A percentile compares a stretch with the other conserved stretches of the same genome.
These are phyloP conservation scores for Pelobates fuscus DNA, from an alignment of 2,113 vertebrate species.

Conservation along the genomic window DNA sequence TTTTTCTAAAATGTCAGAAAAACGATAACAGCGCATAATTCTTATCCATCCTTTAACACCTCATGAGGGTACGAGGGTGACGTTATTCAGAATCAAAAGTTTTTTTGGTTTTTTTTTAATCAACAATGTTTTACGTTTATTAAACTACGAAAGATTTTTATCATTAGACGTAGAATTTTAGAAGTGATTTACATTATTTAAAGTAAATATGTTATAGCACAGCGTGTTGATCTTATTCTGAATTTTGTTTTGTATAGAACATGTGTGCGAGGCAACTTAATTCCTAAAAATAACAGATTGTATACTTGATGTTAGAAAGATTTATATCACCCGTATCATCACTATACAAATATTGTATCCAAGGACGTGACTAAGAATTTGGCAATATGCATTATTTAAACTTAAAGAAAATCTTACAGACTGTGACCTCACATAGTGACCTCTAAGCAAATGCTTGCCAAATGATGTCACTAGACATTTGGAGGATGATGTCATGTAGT, in stretches of 20 bases:
- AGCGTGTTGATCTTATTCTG: no score
- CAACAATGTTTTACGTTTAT: no score
- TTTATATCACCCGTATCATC: conserved; percentile 30
- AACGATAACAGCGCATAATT: background rate
- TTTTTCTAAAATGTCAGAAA: background rate
- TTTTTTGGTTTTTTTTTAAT: no score
- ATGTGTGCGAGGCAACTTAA: no score
- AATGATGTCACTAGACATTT: conserved; percentile 62
- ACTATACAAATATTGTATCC: conserved; percentile 46
- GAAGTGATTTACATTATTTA: no score
- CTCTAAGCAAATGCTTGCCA: conserved; percentile 68
- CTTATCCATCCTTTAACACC: no score
- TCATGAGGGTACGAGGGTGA: no score
- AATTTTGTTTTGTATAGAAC: background rate
- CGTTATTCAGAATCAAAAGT: no score
- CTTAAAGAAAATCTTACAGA: conserved; percentile 68
- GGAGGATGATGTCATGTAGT: conserved; percentile 40
- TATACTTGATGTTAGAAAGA: conserved; percentile 24
- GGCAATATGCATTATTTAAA: conserved; percentile 27
- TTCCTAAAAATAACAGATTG: background rate
- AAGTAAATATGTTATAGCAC: no score
- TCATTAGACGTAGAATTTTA: no score
- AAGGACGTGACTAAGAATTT: conserved; percentile 50
- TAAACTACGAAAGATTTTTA: no score
- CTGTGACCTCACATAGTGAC: conserved; percentile 70